These are phyloP conservation scores for Peromyscus maniculatus DNA, from an alignment of 2,113 vertebrate genomes.

Conservation along the genomic window DNA sequence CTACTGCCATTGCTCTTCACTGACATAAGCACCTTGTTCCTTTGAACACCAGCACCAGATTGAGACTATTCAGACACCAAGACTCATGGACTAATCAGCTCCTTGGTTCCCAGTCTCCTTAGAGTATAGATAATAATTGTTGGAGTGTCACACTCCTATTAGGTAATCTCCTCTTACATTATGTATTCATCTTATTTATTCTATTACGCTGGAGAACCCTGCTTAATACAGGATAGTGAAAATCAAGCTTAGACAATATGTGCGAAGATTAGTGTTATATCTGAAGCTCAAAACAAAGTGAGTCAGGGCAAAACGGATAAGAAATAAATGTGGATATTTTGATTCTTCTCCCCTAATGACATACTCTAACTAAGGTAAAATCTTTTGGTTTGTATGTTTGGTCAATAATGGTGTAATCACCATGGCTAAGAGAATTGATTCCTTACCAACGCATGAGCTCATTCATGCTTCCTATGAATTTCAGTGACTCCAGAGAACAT, in stretches of 20 bases:
- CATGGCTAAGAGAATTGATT: background rate
- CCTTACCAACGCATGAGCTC: background rate
- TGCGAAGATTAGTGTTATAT: background rate
- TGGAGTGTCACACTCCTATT: background rate
- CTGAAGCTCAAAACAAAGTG: background rate
- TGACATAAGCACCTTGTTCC: background rate
- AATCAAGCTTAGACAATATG: background rate
- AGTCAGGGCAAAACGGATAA: background rate
- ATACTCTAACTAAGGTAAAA: background rate
- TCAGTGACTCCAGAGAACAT: background rate
- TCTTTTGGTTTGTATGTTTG: background rate
- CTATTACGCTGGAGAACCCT: background rate
- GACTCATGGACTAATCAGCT: rapidly evolving
- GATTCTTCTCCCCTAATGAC: background rate
- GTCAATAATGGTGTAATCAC: background rate
- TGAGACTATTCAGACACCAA: background rate
- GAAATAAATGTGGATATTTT: background rate
- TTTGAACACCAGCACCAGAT: background rate
- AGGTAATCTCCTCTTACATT: background rate
- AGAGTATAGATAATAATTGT: background rate
- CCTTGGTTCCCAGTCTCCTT: background rate
- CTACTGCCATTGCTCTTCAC: background rate
- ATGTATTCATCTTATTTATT: background rate
- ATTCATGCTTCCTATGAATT: constrained; percentile 21
- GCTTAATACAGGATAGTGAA: no score